Percentiles rank a stretch among this genome's conserved stretches.
These are phyloP conservation scores for Hystrix brachyura DNA, from an alignment of 2,113 vertebrate genomes.

Conservation along the genomic window DNA sequence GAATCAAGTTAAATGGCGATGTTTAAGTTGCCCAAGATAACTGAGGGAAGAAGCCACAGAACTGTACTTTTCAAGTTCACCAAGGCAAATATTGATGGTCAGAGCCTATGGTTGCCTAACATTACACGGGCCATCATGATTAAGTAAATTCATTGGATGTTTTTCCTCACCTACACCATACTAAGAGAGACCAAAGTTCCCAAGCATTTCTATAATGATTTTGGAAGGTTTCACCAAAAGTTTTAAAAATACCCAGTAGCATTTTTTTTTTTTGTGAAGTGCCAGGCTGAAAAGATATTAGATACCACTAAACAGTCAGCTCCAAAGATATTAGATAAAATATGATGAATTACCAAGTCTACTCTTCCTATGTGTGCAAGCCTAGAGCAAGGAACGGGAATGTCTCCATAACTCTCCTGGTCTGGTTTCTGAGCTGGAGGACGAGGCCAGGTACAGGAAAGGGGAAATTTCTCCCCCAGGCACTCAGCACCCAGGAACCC, in stretches of 20 bases:
- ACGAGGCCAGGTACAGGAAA: neutral
- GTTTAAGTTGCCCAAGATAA: neutral
- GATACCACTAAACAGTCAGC: neutral
- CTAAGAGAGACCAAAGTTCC: neutral
- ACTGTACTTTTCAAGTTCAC: conserved; percentile 46
- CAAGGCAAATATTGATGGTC: conserved; percentile 42
- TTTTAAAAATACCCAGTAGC: conserved; percentile 11
- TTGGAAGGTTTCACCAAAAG: conserved; percentile 47
- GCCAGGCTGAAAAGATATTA: conserved; percentile 9
- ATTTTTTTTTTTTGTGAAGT: neutral
- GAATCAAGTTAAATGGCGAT: conserved; percentile 53
- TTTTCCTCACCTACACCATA: neutral
- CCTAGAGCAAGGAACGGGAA: neutral
- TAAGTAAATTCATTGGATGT: conserved; percentile 18
- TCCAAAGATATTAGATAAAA: conserved; percentile 15
- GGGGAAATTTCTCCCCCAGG: neutral
- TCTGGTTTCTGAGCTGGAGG: neutral
- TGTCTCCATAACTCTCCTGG: neutral
- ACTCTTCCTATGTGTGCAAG: neutral
- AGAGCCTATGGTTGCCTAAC: neutral
- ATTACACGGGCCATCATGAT: neutral
- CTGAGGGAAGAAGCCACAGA: conserved; percentile 1
- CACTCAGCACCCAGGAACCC: neutral
- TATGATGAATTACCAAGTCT: neutral
- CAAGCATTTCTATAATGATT: conserved; percentile 23